Evolutionary conservation across 2,888 invertebrate genomes (phyloP).

Genomic region (Leptodirus hochenwartii): DNA sequence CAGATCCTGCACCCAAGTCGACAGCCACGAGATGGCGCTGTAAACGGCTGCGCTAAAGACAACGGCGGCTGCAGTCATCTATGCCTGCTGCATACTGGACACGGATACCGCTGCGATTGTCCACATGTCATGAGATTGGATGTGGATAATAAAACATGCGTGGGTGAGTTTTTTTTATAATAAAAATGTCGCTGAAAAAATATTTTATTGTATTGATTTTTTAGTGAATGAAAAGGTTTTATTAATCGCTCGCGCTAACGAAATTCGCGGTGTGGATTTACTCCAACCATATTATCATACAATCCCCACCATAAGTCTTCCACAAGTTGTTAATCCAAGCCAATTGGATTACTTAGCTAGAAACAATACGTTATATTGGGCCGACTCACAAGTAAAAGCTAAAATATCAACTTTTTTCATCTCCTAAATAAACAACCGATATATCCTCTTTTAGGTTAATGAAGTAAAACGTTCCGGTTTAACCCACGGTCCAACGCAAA

Average conservation of each 20-base stretch:
- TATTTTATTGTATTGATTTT: too few relatives aligned
- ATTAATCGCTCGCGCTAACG: constrained; percentile 53
- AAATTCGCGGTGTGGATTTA: constrained; percentile 70
- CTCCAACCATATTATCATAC: constrained; percentile 56
- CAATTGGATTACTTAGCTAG: constrained; percentile 51
- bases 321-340: constrained; percentile 49
- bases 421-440: too few relatives aligned
- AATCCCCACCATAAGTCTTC: constrained; percentile 62
- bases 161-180: constrained; percentile 29
- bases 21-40: constrained; percentile 38
- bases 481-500: constrained; percentile 47
- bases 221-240: constrained; percentile 62
- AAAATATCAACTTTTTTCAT: constrained; percentile 16
- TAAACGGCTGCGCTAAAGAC: constrained; percentile 43
- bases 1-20: constrained; percentile 63
- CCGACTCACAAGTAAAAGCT: constrained; percentile 56
- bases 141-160: constrained; percentile 44
- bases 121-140: constrained; percentile 72
- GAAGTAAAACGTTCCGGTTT: constrained; percentile 42
- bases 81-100: constrained; percentile 50
- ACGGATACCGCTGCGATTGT: constrained; percentile 55
- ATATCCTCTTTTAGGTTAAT: background rate
- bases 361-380: constrained; percentile 56
- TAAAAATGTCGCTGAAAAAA: too few relatives aligned
- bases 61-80: constrained; percentile 66